Evolutionary conservation across 2,888 invertebrate species (phyloP), one percentile per base, ranked within the genome.

Genomic region (Pachliopta kotzebuea): DNA sequence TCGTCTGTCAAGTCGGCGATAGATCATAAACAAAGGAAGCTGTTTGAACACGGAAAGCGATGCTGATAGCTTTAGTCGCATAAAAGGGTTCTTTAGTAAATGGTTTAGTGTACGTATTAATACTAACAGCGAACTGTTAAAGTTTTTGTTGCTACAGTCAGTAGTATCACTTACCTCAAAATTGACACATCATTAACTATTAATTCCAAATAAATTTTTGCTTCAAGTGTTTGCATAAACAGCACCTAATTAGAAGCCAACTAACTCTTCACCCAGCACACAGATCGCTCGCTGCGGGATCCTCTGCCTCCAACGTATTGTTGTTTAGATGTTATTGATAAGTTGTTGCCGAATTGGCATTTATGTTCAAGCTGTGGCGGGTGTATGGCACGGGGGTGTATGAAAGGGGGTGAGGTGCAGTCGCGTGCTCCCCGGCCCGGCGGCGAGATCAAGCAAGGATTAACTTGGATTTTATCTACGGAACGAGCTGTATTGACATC

Each of bases 1-100:
- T n/a, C 21, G 55, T 56, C 21, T 59, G 49, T 49, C 24, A 63
- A 55, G 45, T 31, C 54, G 63, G 21, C 63, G 7, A 55, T 63
- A 63, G 59, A 58, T 63, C 45, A 31, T 54, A 57, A 57, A 26
- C 24, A 58, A 57, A 42, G n/a, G 24, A 54, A 42, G 42, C 6
- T 55, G 24, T 37, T 23, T 60, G 31, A 23, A 50, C 37, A 31
- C 31, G 9, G 53, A 53, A 31, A 6, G 23, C 18, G 20, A 60
- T 21, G 20, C 6, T 2, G 29, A 6, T 8, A 24, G 7, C 29
- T 29, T 29, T 8, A 29, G 7, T 29, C 29, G 8, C 7, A 29
- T 29, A 29, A 29, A 29, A 29, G 7, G 29, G n/a, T n/a, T n/a
- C n/a, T n/a, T n/a, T n/a, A n/a, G n/a, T n/a, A n/a, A n/a, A n/a